Conservation (phyloP, 2,888 invertebrate genomes). For the Belgica antarctica region DNA sequence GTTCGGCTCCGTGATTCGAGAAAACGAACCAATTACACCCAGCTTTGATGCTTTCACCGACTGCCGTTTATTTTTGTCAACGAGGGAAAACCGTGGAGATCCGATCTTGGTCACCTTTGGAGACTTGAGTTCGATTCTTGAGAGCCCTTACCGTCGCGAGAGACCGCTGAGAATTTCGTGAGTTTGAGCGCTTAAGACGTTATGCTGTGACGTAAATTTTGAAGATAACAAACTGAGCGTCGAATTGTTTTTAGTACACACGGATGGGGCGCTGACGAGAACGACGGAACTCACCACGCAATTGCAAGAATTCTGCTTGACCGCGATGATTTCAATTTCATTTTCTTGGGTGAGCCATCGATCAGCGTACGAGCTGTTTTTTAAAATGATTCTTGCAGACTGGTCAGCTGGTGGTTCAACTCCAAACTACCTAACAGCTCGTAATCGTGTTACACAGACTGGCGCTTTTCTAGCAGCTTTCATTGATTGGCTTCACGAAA, state of each 20-base stretch:
- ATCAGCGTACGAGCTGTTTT: too few species aligned
- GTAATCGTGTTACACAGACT: neutral
- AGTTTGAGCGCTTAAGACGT: too few species aligned
- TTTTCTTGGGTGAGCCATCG: neutral
- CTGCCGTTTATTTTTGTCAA: neutral
- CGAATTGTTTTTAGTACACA: slow-evolving; percentile 16
- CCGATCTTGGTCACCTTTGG: neutral
- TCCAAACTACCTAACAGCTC: neutral
- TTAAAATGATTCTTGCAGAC: neutral
- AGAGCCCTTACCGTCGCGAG: neutral
- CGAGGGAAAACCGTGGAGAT: neutral
- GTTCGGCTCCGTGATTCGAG: too few species aligned
- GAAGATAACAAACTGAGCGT: too few species aligned
- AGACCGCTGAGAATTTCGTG: neutral
- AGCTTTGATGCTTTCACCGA: neutral
- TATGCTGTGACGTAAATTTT: too few species aligned
- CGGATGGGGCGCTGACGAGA: slow-evolving; percentile 10
- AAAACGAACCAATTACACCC: neutral
- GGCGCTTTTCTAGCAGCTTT: neutral
- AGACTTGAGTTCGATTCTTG: neutral
- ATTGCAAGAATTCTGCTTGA: neutral
- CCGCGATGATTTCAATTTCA: neutral
- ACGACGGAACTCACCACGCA: neutral
- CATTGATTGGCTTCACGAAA: neutral
- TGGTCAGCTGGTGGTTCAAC: neutral